Evolutionary conservation across 2,888 invertebrate genomes (phyloP).

Genomic region (Hirtodrosophila cameraria): DNA sequence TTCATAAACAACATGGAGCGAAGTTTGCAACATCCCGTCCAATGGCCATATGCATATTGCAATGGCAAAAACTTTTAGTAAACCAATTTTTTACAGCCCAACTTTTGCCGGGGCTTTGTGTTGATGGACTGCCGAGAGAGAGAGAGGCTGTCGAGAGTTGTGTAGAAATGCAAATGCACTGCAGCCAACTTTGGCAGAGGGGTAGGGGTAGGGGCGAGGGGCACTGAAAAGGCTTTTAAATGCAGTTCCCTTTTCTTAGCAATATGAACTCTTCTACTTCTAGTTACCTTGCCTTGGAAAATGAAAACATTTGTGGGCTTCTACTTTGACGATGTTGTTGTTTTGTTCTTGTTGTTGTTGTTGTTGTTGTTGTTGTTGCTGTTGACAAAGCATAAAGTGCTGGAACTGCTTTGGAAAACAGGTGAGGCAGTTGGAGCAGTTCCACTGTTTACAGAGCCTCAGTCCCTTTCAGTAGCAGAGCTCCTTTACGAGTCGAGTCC

Average conservation of each 20-base stretch:
- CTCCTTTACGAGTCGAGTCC: constrained; percentile 7
- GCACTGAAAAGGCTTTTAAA: constrained; percentile 41
- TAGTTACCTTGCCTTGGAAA: constrained; percentile 49
- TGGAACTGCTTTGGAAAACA: constrained; percentile 31
- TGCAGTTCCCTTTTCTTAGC: constrained; percentile 43
- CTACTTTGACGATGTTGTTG: constrained; percentile 38
- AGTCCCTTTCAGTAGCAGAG: constrained; percentile 3
- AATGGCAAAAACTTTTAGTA: constrained; percentile 56
- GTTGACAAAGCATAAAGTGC: constrained; percentile 72
- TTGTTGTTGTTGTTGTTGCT: constrained; percentile 39
- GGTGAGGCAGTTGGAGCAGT: constrained; percentile 13
- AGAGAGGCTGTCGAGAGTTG: constrained; percentile 14
- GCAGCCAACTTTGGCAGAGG: neutral
- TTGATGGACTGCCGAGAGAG: constrained; percentile 40
- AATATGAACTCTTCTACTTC: constrained; percentile 35
- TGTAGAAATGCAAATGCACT: constrained; percentile 40
- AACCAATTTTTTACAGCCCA: constrained; percentile 44
- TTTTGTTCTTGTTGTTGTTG: constrained; percentile 14
- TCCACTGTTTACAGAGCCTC: constrained; percentile 46
- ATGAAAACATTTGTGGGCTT: constrained; percentile 67
- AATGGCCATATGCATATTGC: constrained; percentile 59
- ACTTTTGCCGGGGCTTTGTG: constrained; percentile 26
- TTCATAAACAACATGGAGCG: constrained; percentile 38
- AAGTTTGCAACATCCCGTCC: constrained; percentile 36
- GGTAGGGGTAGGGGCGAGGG: neutral